Conservation (phyloP, 2,797 vertebrate genomes). For the Acestrorhynchus altus region DNA sequence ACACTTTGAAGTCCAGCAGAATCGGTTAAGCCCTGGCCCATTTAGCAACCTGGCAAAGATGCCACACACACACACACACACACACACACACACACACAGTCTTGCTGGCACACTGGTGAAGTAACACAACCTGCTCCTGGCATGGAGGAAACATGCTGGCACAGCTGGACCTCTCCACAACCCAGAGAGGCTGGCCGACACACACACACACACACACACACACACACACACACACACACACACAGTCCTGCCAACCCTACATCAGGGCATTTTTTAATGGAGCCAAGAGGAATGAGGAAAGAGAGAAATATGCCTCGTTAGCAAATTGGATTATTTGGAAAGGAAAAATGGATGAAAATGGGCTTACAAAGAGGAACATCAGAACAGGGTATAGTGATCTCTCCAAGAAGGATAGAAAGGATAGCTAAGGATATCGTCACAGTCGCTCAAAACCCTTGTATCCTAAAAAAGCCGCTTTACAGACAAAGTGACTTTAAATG, state of each 20-base stretch:
- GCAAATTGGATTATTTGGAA: slow-evolving; percentile 30
- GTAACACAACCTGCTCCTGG: slow-evolving; percentile 56
- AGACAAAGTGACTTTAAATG: no score
- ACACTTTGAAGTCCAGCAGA: slow-evolving; percentile 45
- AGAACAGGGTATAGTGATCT: neutral
- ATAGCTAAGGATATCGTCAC: neutral
- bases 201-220: slow-evolving; percentile 8
- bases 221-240: slow-evolving; percentile 9
- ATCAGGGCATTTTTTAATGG: neutral
- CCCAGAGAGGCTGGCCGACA: slow-evolving; percentile 40
- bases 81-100: slow-evolving; percentile 14
- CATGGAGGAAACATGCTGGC: slow-evolving; percentile 48
- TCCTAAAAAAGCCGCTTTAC: no score
- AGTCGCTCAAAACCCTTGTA: no score
- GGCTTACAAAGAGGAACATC: neutral
- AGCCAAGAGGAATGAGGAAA: neutral
- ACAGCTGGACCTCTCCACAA: slow-evolving; percentile 57
- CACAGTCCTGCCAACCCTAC: neutral
- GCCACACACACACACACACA: slow-evolving; percentile 17
- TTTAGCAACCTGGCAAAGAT: slow-evolving; percentile 51
- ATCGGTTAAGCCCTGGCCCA: slow-evolving; percentile 45
- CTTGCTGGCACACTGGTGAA: slow-evolving; percentile 52
- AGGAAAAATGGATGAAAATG: neutral
- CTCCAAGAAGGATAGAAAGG: neutral
- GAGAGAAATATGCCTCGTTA: slow-evolving; percentile 41